Percentiles rank a stretch among this genome's conserved stretches.
Evolutionary conservation across 53 echinoderm and acorn worm genomes (phyloP).

Genomic region (Hippasteria phrygiana): DNA sequence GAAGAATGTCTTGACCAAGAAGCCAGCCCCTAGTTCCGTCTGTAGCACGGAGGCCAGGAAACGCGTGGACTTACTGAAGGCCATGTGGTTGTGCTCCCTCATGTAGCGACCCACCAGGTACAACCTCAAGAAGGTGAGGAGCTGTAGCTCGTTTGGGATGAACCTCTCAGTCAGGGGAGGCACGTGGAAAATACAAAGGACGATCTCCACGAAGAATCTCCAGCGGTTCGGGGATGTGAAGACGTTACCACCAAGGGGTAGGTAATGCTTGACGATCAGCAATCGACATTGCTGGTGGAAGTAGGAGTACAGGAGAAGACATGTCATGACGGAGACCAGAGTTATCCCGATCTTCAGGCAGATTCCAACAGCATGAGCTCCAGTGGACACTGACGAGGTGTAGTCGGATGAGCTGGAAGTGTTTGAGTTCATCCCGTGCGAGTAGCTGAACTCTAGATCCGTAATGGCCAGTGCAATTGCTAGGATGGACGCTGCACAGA

Average conservation of each 20-base stretch:
- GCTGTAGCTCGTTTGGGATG: constrained; percentile 68
- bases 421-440: not conserved
- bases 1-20: constrained; percentile 74
- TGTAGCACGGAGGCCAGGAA: constrained; percentile 76
- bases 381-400: not conserved
- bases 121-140: constrained; percentile 61
- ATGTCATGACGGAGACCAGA: constrained; percentile 26
- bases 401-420: not conserved
- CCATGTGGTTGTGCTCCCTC: constrained; percentile 72
- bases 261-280: constrained; percentile 70
- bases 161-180: constrained; percentile 58
- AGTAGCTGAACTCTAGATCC: constrained; percentile 37
- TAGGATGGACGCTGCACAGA: constrained; percentile 20
- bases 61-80: constrained; percentile 69
- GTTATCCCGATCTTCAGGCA: constrained; percentile 33
- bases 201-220: constrained; percentile 60
- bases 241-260: constrained; percentile 64
- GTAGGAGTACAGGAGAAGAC: constrained; percentile 54
- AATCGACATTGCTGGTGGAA: constrained; percentile 63
- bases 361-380: not conserved
- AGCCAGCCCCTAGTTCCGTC: constrained; percentile 69
- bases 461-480: constrained; percentile 33
- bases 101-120: constrained; percentile 67
- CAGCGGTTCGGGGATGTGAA: constrained; percentile 54
- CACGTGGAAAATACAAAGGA: constrained; percentile 65